These are phyloP conservation scores for Carettochelys insculpta DNA, from an alignment of 2,113 vertebrate species.

Conservation along the genomic window DNA sequence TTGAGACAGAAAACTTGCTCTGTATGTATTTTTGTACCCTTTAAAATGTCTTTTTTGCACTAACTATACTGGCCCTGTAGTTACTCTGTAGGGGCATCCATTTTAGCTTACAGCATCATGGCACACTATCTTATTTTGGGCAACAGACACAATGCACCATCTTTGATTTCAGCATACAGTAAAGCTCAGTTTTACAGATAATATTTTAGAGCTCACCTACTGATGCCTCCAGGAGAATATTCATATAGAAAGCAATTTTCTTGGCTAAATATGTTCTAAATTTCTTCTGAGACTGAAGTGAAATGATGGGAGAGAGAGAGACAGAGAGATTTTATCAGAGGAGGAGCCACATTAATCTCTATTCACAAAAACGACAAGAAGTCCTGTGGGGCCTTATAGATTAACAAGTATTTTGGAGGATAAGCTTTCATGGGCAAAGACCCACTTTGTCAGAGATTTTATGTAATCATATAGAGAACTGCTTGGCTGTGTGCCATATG, in stretches of 20 bases:
- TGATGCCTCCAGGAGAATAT: not conserved
- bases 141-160: not conserved
- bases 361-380: too few species aligned
- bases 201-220: not conserved
- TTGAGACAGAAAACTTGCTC: not conserved
- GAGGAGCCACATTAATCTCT: too few species aligned
- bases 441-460: too few species aligned
- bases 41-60: not conserved
- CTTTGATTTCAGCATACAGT: not conserved
- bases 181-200: not conserved
- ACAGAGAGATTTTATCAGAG: too few species aligned
- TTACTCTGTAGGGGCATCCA: not conserved
- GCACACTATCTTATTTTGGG: not conserved
- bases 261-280: not conserved
- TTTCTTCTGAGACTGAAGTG: not conserved
- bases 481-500: not conserved
- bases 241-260: not conserved
- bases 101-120: not conserved
- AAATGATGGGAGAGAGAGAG: not conserved
- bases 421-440: too few species aligned
- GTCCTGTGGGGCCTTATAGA: too few species aligned
- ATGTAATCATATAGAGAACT: accelerated
- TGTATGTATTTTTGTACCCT: not conserved
- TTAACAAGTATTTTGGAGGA: too few species aligned
- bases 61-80: not conserved